These are phyloP conservation scores for Cardiocondyla obscurior DNA, from an alignment of 1,140 invertebrate species.

Conservation along the genomic window DNA sequence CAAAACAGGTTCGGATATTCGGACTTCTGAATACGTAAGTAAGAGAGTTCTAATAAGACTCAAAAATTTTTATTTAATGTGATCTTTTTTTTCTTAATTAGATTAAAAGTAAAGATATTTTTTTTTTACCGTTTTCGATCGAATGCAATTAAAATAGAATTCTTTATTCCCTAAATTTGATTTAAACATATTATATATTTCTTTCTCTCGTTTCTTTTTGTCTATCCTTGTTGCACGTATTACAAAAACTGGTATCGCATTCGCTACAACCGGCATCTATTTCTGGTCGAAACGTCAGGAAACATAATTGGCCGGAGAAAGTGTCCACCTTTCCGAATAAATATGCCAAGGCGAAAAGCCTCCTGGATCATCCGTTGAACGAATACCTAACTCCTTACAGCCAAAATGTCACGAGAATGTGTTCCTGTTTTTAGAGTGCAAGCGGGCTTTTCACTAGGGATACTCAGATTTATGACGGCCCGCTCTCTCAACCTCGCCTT, in stretches of 20 bases:
- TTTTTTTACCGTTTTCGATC: not conserved
- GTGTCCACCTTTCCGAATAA: slow-evolving; percentile 46
- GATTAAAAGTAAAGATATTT: not conserved
- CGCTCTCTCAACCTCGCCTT: slow-evolving; percentile 70
- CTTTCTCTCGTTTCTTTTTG: not conserved
- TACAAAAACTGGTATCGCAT: not conserved
- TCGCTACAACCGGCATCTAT: not conserved
- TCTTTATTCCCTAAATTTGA: not conserved
- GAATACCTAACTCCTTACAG: slow-evolving; percentile 50
- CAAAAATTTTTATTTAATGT: not conserved
- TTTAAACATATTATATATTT: not conserved
- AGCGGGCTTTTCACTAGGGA: slow-evolving; percentile 69
- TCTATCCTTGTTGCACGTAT: not conserved
- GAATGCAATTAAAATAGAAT: not conserved
- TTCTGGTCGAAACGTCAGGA: not conserved
- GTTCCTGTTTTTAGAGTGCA: slow-evolving; percentile 70
- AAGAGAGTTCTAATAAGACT: not conserved
- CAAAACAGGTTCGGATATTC: not conserved
- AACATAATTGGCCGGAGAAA: slow-evolving; percentile 19
- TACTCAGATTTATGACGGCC: slow-evolving; percentile 74
- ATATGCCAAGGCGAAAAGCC: slow-evolving; percentile 30
- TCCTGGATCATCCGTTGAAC: slow-evolving; percentile 16
- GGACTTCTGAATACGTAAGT: not conserved
- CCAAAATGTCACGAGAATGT: slow-evolving; percentile 50
- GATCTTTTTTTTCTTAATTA: not conserved